Evolutionary conservation across 2,888 invertebrate species (phyloP).

Genomic region (Tetranychus truncatus): DNA sequence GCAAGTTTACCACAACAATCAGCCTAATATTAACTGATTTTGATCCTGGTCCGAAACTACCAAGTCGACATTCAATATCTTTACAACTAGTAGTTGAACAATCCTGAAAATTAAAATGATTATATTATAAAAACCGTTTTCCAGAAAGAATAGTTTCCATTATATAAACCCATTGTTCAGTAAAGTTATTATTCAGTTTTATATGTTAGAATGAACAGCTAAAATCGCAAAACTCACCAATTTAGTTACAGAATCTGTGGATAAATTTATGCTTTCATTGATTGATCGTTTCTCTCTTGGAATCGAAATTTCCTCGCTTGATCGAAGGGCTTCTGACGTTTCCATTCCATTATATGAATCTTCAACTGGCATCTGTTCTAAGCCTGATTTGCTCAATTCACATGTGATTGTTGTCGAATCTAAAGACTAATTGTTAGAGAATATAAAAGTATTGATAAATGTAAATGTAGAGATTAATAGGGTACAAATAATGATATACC

Average conservation of each 20-base stretch:
- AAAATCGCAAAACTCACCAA: not conserved
- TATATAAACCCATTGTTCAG: no score
- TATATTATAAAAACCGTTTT: not conserved
- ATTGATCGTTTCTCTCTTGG: not conserved
- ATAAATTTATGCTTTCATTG: not conserved
- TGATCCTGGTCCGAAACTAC: not conserved
- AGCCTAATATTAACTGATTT: not conserved
- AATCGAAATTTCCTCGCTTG: not conserved
- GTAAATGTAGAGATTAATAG: no score
- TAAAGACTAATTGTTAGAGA: no score
- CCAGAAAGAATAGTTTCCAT: no score
- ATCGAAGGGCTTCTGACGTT: not conserved
- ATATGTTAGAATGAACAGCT: no score
- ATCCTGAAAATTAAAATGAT: not conserved
- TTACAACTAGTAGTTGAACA: not conserved
- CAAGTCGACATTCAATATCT: not conserved
- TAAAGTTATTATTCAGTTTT: no score
- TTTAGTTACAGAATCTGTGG: not conserved
- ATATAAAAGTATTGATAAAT: no score
- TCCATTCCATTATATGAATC: not conserved
- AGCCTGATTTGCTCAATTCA: not conserved
- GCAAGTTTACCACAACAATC: not conserved
- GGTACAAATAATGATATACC: not conserved
- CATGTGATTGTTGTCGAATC: no score
- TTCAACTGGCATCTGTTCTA: not conserved